phyloP scores from a whole-genome alignment of 2,888 invertebrate genomes.

The Zele albiditarsus region DNA sequence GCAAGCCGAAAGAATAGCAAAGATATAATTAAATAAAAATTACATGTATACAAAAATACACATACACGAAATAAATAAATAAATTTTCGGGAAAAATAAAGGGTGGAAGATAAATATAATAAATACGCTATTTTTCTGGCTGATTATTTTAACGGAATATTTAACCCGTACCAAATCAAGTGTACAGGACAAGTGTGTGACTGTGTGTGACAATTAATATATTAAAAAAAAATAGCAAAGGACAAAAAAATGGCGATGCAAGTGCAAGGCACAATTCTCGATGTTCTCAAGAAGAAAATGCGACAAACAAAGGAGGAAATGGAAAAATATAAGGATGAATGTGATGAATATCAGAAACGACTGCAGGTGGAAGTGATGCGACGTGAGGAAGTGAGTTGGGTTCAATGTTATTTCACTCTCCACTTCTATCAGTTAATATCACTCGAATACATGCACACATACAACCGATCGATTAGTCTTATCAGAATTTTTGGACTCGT shows the following conservation, averaged over 20 bases:
- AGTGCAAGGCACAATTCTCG: constrained; percentile 94
- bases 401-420: not conserved
- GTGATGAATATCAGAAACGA: constrained; percentile 96
- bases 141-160: constrained; percentile 21
- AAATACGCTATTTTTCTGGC: constrained; percentile 26
- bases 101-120: not conserved
- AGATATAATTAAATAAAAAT: not conserved
- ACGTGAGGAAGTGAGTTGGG: constrained; percentile 94
- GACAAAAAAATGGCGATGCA: constrained; percentile 84
- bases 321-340: constrained; percentile 98
- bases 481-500: not conserved
- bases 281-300: constrained; percentile 99
- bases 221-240: constrained; percentile 23
- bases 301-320: constrained; percentile 98
- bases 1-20: constrained; percentile 16
- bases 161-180: not conserved
- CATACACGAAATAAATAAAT: constrained; percentile 9
- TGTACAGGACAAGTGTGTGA: constrained; percentile 8
- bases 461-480: not conserved
- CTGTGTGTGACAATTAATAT: constrained; percentile 16
- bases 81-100: constrained; percentile 13
- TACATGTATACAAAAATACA: constrained; percentile 15
- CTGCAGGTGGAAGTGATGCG: constrained; percentile 96
- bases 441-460: not conserved
- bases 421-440: constrained; percentile 1